Percentiles rank a stretch among this genome's conserved stretches.
Conservation (phyloP, 1,140 invertebrate genomes). For the Capitella teleta region DNA sequence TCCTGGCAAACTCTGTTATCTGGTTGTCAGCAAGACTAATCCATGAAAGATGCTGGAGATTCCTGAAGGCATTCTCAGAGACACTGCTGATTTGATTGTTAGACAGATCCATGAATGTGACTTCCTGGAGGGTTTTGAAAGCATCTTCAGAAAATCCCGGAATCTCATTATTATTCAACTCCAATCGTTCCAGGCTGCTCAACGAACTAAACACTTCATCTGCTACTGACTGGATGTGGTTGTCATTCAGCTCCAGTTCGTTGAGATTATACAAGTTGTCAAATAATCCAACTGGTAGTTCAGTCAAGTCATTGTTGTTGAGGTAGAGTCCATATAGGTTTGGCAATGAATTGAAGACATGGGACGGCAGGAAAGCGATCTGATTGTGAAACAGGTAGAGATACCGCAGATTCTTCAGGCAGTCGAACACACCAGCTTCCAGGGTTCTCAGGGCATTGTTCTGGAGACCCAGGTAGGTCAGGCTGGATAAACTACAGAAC, state of each 20-base stretch:
- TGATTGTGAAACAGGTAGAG: conserved; percentile 72
- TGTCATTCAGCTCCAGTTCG: conserved; percentile 1
- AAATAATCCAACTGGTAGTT: conserved; percentile 63
- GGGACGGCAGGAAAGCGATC: conserved; percentile 56
- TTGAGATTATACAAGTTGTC: conserved; percentile 57
- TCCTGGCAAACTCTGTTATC: neutral
- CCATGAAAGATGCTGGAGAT: neutral
- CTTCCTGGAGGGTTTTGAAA: no score
- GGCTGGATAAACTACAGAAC: neutral
- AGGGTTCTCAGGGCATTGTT: conserved; percentile 3
- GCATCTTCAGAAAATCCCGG: conserved; percentile 61
- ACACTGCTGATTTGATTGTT: conserved; percentile 3
- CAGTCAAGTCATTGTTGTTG: conserved; percentile 68
- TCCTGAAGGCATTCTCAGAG: neutral
- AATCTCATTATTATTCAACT: conserved; percentile 61
- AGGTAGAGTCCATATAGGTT: conserved; percentile 67
- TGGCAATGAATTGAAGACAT: conserved; percentile 63
- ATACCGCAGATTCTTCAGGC: conserved; percentile 40
- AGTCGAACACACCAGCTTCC: conserved; percentile 54
- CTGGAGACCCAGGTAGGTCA: conserved; percentile 7
- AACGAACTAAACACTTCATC: neutral
- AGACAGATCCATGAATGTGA: conserved; percentile 4
- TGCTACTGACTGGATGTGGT: neutral
- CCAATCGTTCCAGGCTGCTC: neutral
- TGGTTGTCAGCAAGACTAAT: neutral